These are phyloP conservation scores for Lamellibrachia luymesi DNA, from an alignment of 1,140 invertebrate species.

Conservation along the genomic window DNA sequence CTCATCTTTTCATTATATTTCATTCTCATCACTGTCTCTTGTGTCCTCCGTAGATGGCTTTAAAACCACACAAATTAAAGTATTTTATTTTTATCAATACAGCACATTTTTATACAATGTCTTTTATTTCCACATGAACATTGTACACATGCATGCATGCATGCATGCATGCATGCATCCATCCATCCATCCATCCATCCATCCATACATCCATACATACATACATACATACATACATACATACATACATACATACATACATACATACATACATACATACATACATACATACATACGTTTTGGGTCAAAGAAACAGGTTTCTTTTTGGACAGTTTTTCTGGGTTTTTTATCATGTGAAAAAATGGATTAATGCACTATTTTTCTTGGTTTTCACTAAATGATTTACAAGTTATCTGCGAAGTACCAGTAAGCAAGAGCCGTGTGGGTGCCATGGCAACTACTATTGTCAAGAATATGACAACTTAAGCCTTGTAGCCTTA, in stretches of 20 bases:
- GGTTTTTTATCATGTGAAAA: neutral
- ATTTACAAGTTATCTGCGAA: neutral
- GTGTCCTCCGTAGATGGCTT: neutral
- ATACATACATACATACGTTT: neutral
- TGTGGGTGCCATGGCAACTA: neutral
- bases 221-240: too few relatives aligned
- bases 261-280: too few relatives aligned
- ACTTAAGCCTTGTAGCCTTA: neutral
- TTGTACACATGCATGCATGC: too few relatives aligned
- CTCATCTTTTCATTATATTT: neutral
- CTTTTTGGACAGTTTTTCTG: neutral
- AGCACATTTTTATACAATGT: too few relatives aligned
- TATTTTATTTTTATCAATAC: neutral
- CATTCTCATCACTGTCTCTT: neutral
- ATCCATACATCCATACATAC: too few relatives aligned
- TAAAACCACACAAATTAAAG: neutral
- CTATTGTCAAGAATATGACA: neutral
- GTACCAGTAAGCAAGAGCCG: neutral
- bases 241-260: too few relatives aligned
- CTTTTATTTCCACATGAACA: too few relatives aligned
- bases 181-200: too few relatives aligned
- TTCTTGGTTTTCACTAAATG: neutral
- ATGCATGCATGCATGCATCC: too few relatives aligned
- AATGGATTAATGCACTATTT: neutral
- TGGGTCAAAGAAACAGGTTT: neutral